Evolutionary conservation across 2,797 vertebrate genomes (phyloP).

Genomic region (Echeneis naucrates): DNA sequence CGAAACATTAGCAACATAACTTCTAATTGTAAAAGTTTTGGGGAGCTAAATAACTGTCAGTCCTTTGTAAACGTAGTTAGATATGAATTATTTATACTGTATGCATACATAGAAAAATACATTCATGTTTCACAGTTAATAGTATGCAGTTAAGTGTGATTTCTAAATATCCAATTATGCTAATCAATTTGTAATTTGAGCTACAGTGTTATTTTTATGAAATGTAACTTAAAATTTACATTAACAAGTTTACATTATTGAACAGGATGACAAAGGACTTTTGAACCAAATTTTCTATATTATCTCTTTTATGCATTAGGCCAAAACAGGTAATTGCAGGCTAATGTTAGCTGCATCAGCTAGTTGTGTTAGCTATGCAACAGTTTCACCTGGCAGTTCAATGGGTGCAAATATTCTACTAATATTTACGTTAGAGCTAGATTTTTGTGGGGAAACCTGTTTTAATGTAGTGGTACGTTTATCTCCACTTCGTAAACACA

Average conservation of each 20-base stretch:
- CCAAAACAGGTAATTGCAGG: not conserved
- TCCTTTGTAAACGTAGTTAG: conserved; percentile 1
- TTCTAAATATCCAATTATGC: conserved; percentile 6
- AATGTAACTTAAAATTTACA: not conserved
- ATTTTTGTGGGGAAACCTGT: not conserved
- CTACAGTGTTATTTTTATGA: not conserved
- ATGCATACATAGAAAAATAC: not conserved
- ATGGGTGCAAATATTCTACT: not conserved
- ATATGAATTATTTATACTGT: not conserved
- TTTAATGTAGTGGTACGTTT: not conserved
- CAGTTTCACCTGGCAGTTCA: conserved; percentile 6
- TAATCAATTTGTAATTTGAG: conserved; percentile 7
- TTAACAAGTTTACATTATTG: conserved; percentile 4
- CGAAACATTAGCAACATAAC: not conserved
- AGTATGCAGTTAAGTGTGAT: not conserved
- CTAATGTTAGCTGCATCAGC: conserved; percentile 1
- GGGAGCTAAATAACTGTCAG: not conserved
- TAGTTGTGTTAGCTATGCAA: not conserved
- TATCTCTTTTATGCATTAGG: not conserved
- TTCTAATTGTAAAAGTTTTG: conserved; percentile 4
- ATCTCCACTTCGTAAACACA: conserved; percentile 7
- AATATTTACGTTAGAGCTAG: not conserved
- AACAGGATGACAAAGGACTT: not conserved
- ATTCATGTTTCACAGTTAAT: not conserved
- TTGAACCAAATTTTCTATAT: not conserved